These are phyloP conservation scores for Taurulus bubalis DNA, from an alignment of 2,113 vertebrate species.

Conservation along the genomic window DNA sequence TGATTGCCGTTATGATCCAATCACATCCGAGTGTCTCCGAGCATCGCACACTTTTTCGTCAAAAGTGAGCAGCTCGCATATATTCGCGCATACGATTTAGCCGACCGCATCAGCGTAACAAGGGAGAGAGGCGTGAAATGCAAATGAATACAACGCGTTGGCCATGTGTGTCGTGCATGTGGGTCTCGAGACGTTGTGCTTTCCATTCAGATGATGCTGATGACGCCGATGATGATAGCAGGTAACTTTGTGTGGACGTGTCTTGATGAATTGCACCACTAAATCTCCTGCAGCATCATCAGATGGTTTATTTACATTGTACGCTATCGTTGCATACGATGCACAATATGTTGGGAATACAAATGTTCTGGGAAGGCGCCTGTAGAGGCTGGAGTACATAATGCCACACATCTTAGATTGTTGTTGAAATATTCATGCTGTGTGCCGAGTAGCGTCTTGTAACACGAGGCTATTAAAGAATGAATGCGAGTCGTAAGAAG, in stretches of 20 bases:
- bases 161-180: slow-evolving; percentile 17
- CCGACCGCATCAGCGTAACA: slow-evolving; percentile 44
- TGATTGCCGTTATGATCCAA: slow-evolving; percentile 71
- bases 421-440: slow-evolving; percentile 38
- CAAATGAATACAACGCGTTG: slow-evolving; percentile 41
- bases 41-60: slow-evolving; percentile 36
- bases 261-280: not conserved
- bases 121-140: slow-evolving; percentile 31
- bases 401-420: slow-evolving; percentile 11
- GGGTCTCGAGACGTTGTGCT: not conserved
- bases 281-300: not conserved
- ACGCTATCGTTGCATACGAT: not conserved
- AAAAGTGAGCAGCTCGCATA: slow-evolving; percentile 48
- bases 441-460: not conserved
- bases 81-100: slow-evolving; percentile 57
- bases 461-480: slow-evolving; percentile 27
- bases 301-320: not conserved
- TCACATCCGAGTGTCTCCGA: slow-evolving; percentile 58
- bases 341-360: not conserved
- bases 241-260: not conserved
- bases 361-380: not conserved
- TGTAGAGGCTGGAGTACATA: slow-evolving; percentile 24
- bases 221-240: not conserved
- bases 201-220: not conserved
- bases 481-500: slow-evolving; percentile 36